phyloP scores from a whole-genome alignment of 2,113 vertebrate genomes.

The Clarias gariepinus region DNA sequence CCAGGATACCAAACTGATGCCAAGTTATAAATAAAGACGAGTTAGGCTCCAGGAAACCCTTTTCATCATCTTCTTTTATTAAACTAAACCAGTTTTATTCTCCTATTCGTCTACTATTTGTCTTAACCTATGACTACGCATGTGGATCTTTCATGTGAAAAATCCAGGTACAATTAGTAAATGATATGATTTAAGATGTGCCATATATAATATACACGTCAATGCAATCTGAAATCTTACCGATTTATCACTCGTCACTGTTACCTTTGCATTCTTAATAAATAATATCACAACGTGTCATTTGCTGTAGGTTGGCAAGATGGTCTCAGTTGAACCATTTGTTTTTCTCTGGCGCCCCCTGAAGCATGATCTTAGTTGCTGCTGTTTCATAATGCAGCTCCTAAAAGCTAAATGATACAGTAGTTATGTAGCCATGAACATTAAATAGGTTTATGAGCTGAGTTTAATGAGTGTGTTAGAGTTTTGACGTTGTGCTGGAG shows the following conservation, averaged over 20 bases:
- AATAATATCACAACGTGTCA: neutral
- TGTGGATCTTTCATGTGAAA: neutral
- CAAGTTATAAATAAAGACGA: neutral
- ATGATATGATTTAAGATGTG: neutral
- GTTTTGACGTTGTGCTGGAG: neutral
- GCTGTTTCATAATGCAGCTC: neutral
- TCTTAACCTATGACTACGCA: neutral
- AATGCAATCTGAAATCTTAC: neutral
- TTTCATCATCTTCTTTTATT: neutral
- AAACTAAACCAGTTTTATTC: neutral
- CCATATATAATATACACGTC: neutral
- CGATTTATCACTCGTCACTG: neutral
- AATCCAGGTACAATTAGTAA: neutral
- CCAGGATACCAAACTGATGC: neutral
- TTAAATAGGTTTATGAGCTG: neutral
- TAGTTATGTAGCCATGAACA: neutral
- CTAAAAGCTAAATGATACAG: neutral
- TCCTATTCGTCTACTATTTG: neutral
- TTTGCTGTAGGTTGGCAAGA: neutral
- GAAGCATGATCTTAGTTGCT: neutral
- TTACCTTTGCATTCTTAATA: neutral
- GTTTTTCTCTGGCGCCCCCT: slow-evolving; percentile 36
- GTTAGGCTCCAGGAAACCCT: neutral
- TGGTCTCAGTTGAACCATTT: neutral
- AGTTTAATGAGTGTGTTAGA: neutral